Conservation (phyloP, 2,113 vertebrate genomes). For the Oreochromis spilurus region DNA sequence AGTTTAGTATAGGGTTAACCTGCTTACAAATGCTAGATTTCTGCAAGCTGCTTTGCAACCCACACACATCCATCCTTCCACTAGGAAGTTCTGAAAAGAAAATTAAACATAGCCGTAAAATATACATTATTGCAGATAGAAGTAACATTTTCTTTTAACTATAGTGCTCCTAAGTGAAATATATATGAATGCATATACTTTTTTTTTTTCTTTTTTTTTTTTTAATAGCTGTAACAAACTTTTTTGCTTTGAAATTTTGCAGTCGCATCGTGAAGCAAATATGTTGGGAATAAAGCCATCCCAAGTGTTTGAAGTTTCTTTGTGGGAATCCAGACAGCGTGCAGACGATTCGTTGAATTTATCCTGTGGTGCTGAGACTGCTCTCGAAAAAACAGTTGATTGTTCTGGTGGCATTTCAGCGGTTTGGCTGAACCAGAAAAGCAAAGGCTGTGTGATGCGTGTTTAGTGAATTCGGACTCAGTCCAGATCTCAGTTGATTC, state of each 20-base stretch:
- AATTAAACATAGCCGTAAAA: background rate
- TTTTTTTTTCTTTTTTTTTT: background rate
- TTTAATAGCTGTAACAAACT: background rate
- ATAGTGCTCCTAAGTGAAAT: background rate
- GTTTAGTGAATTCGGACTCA: constrained; percentile 48
- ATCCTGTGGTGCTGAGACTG: constrained; percentile 32
- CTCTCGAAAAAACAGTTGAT: constrained; percentile 52
- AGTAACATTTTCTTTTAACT: background rate
- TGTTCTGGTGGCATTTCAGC: constrained; percentile 56
- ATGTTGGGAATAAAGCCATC: constrained; percentile 30
- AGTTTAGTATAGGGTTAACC: background rate
- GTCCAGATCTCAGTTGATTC: constrained; percentile 52
- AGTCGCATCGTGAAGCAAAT: background rate
- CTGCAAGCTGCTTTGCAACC: background rate
- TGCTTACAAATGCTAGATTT: background rate
- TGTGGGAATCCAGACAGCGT: constrained; percentile 32
- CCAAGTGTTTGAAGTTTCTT: constrained; percentile 37
- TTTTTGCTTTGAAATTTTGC: background rate
- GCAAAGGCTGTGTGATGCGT: constrained; percentile 10
- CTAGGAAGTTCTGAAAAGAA: background rate
- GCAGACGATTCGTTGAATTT: constrained; percentile 35
- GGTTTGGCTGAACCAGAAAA: constrained; percentile 50
- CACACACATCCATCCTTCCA: background rate
- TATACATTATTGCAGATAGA: background rate
- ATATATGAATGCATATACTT: background rate